These are phyloP conservation scores for Oreochromis grahami DNA, from an alignment of 2,797 vertebrate genomes.

Conservation along the genomic window DNA sequence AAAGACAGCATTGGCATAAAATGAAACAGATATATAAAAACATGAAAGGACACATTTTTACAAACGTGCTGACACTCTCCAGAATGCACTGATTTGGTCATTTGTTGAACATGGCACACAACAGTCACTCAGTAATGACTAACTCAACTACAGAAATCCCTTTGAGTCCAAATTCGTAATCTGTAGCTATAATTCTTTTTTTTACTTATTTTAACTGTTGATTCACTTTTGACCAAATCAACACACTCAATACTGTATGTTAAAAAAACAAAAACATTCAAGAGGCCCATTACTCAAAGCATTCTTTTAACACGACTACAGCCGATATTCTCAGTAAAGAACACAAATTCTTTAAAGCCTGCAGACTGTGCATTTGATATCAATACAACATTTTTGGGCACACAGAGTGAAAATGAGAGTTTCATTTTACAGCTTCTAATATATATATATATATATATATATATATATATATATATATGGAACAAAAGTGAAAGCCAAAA, in stretches of 20 bases:
- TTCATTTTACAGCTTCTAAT: neutral
- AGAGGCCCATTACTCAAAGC: neutral
- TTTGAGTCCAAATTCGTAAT: neutral
- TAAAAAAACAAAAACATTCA: neutral
- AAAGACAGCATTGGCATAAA: conserved; percentile 56
- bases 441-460: too few relatives aligned
- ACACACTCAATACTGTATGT: neutral
- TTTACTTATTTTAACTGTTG: neutral
- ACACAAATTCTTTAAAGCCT: neutral
- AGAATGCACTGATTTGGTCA: conserved; percentile 33
- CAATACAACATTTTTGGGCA: neutral
- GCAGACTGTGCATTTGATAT: neutral
- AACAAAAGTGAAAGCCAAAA: neutral
- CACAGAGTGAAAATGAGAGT: neutral
- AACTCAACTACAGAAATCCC: neutral
- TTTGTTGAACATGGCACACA: conserved; percentile 3
- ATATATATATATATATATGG: too few relatives aligned
- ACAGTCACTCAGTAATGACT: neutral
- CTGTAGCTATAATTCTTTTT: neutral
- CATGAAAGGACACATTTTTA: conserved; percentile 16
- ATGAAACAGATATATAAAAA: conserved; percentile 33
- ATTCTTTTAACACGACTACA: neutral
- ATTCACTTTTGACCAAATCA: neutral
- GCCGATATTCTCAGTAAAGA: neutral
- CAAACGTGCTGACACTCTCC: conserved; percentile 39